phyloP scores from a whole-genome alignment of 37 sponge, comb jelly and placozoan genomes.

The Spongilla lacustris region DNA sequence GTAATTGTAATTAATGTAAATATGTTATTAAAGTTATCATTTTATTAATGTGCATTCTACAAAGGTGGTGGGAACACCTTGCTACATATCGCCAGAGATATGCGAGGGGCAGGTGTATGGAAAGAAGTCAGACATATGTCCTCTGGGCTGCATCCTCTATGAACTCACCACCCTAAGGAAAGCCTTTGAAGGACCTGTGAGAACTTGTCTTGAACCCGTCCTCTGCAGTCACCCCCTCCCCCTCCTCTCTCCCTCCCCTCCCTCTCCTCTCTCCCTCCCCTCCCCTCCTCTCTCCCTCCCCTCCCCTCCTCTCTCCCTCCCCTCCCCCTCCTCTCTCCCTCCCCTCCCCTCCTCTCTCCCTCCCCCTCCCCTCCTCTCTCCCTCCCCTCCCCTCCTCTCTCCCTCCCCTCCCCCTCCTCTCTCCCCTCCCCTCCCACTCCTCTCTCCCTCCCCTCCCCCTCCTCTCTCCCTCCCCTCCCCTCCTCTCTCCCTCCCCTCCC shows the following conservation, averaged over 20 bases:
- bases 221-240: not conserved
- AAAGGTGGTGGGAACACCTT: constrained; percentile 91
- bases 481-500: not conserved
- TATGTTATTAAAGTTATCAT: too few relatives aligned
- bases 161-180: constrained; percentile 75
- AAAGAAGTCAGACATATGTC: constrained; percentile 90
- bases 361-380: not conserved
- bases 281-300: not conserved
- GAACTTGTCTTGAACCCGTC: not conserved
- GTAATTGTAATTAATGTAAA: too few relatives aligned
- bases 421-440: not conserved
- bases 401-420: not conserved
- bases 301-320: constrained; percentile 5
- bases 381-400: not conserved
- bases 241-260: not conserved
- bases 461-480: constrained; percentile 4
- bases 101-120: constrained; percentile 83
- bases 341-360: not conserved
- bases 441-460: not conserved
- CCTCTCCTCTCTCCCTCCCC: not conserved
- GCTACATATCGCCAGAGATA: constrained; percentile 92
- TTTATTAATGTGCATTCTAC: not conserved
- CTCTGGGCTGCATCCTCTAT: constrained; percentile 94
- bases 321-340: not conserved
- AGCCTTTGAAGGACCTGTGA: constrained; percentile 83